These are phyloP conservation scores for Agrochola macilenta DNA, from an alignment of 2,888 invertebrate genomes.

Conservation along the genomic window DNA sequence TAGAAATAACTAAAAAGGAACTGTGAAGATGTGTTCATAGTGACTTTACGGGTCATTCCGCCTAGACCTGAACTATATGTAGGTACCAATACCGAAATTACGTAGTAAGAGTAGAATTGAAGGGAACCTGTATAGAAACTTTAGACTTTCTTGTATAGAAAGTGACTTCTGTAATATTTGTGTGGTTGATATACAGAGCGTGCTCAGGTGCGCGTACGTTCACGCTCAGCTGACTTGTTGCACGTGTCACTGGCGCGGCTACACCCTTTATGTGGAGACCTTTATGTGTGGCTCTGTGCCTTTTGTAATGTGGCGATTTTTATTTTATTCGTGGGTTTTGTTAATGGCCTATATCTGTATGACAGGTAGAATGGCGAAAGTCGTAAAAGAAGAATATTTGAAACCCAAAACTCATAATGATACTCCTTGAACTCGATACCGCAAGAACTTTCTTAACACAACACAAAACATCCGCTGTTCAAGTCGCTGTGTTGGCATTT, in stretches of 20 bases:
- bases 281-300: conserved; percentile 26
- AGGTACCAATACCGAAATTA: not conserved
- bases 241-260: conserved; percentile 57
- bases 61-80: not conserved
- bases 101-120: not conserved
- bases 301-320: conserved; percentile 8
- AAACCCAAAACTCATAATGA: not conserved
- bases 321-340: not conserved
- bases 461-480: not conserved
- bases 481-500: not conserved
- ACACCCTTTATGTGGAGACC: conserved; percentile 42
- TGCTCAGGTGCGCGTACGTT: conserved; percentile 55
- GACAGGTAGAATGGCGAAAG: not conserved
- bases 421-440: not conserved
- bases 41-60: too few species aligned
- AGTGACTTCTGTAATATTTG: conserved; percentile 22
- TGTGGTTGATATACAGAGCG: conserved; percentile 34
- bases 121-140: too few species aligned
- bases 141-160: not conserved
- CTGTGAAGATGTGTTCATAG: not conserved
- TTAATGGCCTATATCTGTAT: not conserved
- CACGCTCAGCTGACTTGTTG: conserved; percentile 56
- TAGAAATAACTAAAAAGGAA: not conserved
- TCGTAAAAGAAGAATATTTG: not conserved
- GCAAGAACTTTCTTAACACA: not conserved